phyloP scores from a whole-genome alignment of 2,888 invertebrate genomes.

The Parnassius glacialis region DNA sequence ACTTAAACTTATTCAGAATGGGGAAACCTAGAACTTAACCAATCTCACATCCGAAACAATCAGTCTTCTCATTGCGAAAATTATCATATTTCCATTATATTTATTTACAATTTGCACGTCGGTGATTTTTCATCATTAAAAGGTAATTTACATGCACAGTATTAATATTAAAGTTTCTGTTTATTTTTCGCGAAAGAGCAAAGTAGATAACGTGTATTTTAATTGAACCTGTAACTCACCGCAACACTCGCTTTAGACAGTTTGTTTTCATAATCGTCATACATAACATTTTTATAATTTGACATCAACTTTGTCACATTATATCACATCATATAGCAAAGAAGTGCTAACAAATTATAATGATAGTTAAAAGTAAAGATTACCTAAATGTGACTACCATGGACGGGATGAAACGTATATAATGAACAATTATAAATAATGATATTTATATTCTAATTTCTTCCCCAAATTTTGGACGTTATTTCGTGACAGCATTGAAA shows the following conservation, averaged over 20 bases:
- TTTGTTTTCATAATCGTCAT: no score
- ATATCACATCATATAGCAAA: no score
- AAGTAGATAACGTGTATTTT: no score
- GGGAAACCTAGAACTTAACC: conserved; percentile 67
- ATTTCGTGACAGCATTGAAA: no score
- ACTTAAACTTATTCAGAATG: conserved; percentile 60
- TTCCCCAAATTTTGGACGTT: no score
- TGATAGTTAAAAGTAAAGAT: conserved; percentile 28
- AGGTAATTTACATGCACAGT: not conserved
- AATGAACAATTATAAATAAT: conserved; percentile 21
- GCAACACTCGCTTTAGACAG: no score
- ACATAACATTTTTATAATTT: no score
- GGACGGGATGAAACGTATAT: conserved; percentile 57
- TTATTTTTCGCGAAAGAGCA: not conserved
- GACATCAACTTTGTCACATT: no score
- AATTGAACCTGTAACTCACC: no score
- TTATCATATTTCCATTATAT: conserved; percentile 59
- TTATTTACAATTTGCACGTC: conserved; percentile 50
- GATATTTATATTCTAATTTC: no score
- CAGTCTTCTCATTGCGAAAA: conserved; percentile 80
- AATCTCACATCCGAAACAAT: conserved; percentile 72
- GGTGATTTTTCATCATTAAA: conserved; percentile 11
- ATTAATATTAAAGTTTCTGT: not conserved
- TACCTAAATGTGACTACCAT: conserved; percentile 48
- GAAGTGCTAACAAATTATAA: no score